A percentile compares a stretch with the other conserved stretches of the same genome.
These are phyloP conservation scores for Agrenia bidenticulata DNA, from an alignment of 2,888 invertebrate species.

Conservation along the genomic window DNA sequence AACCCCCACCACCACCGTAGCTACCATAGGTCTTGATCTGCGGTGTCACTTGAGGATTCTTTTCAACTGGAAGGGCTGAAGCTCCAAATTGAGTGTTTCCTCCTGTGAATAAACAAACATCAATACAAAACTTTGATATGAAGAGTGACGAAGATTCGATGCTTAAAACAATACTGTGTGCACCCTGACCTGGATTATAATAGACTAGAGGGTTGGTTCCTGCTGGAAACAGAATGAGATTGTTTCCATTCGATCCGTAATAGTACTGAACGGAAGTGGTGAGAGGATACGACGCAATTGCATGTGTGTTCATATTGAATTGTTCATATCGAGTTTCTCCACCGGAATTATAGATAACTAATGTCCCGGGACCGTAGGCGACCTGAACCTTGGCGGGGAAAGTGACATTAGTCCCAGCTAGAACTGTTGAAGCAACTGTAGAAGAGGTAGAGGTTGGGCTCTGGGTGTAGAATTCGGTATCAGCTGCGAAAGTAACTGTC, in stretches of 20 bases:
- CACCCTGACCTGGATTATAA: conserved; percentile 21
- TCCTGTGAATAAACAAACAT: conserved; percentile 7
- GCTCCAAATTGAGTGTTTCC: conserved; percentile 24
- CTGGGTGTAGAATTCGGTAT: conserved; percentile 9
- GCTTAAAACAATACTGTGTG: background rate
- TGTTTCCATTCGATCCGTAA: conserved; percentile 5
- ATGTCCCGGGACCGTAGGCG: conserved; percentile 5
- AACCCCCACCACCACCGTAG: conserved; percentile 7
- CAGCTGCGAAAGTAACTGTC: background rate
- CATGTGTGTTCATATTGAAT: conserved; percentile 24
- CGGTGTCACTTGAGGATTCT: background rate
- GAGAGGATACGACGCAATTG: conserved; percentile 18
- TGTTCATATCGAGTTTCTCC: conserved; percentile 7
- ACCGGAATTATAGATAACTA: background rate
- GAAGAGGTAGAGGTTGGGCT: conserved; percentile 4
- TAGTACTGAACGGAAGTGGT: conserved; percentile 19
- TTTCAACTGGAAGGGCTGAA: conserved; percentile 5
- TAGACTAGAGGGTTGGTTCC: conserved; percentile 20
- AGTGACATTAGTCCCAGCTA: conserved; percentile 3
- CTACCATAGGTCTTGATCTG: conserved; percentile 11
- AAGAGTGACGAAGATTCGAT: too few relatives aligned
- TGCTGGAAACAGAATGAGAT: conserved; percentile 15
- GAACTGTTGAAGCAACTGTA: background rate
- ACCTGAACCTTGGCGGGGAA: background rate
- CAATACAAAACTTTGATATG: background rate